Conservation (phyloP, 2,888 invertebrate genomes). For the Eugnorisma glareosa region DNA sequence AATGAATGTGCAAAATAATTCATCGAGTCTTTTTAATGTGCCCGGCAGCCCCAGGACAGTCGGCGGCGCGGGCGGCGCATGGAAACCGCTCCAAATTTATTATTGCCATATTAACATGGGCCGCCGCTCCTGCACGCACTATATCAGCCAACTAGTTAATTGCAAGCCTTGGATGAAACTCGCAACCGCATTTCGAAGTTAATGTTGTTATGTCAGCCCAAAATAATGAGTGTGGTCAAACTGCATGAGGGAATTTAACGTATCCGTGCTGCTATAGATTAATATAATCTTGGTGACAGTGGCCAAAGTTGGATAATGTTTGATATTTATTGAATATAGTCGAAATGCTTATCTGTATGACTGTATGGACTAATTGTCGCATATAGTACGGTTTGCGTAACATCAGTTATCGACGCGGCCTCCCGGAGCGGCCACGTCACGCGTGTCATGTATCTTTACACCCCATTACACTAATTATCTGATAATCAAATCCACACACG, state of each 20-base stretch:
- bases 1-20: constrained; percentile 80
- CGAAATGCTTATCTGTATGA: constrained; percentile 20
- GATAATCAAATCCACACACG: constrained; percentile 73
- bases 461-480: constrained; percentile 76
- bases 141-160: constrained; percentile 87
- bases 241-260: constrained; percentile 69
- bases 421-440: constrained; percentile 71
- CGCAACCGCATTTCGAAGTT: constrained; percentile 87
- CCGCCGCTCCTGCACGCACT: constrained; percentile 79
- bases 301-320: constrained; percentile 19
- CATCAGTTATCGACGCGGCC: constrained; percentile 65
- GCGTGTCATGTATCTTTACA: constrained; percentile 73
- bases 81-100: constrained; percentile 86
- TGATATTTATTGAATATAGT: constrained; percentile 36
- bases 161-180: constrained; percentile 87
- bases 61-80: constrained; percentile 70
- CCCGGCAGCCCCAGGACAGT: constrained; percentile 72
- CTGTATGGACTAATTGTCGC: constrained; percentile 33
- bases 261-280: constrained; percentile 24
- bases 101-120: constrained; percentile 87
- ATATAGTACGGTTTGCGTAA: constrained; percentile 34
- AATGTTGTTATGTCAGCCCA: constrained; percentile 84
- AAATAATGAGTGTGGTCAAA: constrained; percentile 83
- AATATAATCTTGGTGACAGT: constrained; percentile 43
- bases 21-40: constrained; percentile 81